Percentiles rank a stretch among this genome's conserved stretches.
Conservation (phyloP, 2,113 vertebrate species). For the Myotis yumanensis region DNA sequence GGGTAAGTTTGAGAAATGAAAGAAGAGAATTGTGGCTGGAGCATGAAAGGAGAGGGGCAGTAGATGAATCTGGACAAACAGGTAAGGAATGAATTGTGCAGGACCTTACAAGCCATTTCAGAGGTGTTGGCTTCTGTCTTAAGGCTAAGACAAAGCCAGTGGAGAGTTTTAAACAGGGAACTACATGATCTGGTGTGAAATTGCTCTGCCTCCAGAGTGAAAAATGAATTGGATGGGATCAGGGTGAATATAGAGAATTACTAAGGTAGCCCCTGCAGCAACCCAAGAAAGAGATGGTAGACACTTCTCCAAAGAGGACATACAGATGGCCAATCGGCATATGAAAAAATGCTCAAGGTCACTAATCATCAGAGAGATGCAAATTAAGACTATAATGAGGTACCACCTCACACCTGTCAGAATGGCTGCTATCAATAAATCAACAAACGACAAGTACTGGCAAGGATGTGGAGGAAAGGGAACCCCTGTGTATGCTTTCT, state of each 20-base stretch:
- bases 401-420: background rate
- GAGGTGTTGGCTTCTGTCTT: background rate
- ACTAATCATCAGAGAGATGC: background rate
- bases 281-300: background rate
- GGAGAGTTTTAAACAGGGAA: background rate
- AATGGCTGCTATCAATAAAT: background rate
- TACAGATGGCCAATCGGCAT: background rate
- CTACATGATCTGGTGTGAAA: background rate
- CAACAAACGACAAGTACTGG: background rate
- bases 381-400: background rate
- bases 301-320: background rate
- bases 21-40: background rate
- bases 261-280: background rate
- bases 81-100: background rate
- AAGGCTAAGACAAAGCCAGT: background rate
- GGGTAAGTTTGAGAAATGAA: background rate
- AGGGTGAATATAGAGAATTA: background rate
- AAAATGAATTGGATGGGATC: background rate
- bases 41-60: accelerated
- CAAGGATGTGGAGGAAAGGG: background rate
- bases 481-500: background rate
- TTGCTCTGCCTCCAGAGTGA: background rate
- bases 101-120: background rate
- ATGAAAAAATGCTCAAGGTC: background rate
- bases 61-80: background rate